A percentile compares a stretch with the other conserved stretches of the same genome.
Evolutionary conservation across 2,888 invertebrate genomes (phyloP).

Genomic region (Dione juno): DNA sequence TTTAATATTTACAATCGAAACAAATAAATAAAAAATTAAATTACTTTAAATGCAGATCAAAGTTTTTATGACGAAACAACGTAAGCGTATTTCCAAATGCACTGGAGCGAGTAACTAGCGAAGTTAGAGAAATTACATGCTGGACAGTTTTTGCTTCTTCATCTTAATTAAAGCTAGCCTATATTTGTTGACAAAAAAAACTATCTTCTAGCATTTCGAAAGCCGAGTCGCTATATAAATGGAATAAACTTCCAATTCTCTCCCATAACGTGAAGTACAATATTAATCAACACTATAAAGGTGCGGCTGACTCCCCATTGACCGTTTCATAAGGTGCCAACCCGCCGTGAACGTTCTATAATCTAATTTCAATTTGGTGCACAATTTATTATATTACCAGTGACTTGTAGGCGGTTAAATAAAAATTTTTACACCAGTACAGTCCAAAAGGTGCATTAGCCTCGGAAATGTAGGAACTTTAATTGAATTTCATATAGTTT

Average conservation of each 20-base stretch:
- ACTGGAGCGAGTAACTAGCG: constrained; percentile 64
- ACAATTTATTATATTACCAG: constrained; percentile 70
- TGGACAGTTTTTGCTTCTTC: constrained; percentile 62
- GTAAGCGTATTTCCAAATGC: constrained; percentile 47
- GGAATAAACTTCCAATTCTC: constrained; percentile 52
- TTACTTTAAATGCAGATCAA: constrained; percentile 35
- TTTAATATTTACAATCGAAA: too few species aligned
- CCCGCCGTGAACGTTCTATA: constrained; percentile 72
- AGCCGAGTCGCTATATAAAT: constrained; percentile 23
- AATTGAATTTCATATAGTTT: constrained; percentile 75
- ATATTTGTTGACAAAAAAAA: constrained; percentile 34
- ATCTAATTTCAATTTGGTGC: constrained; percentile 80
- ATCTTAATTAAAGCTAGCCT: constrained; percentile 60
- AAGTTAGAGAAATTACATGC: constrained; percentile 64
- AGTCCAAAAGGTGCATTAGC: constrained; percentile 69
- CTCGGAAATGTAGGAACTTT: constrained; percentile 68
- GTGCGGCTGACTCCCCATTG: constrained; percentile 74
- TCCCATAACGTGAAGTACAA: constrained; percentile 71
- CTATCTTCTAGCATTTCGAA: constrained; percentile 14
- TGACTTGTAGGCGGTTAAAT: constrained; percentile 73
- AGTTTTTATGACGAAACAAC: constrained; percentile 33
- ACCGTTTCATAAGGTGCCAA: constrained; percentile 75
- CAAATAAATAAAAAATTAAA: neutral
- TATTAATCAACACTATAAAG: constrained; percentile 75
- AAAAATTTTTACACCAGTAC: constrained; percentile 70